Evolutionary conservation across 2,888 invertebrate genomes (phyloP), one percentile per base, ranked within the genome.

Genomic region (Atrina japonica): DNA sequence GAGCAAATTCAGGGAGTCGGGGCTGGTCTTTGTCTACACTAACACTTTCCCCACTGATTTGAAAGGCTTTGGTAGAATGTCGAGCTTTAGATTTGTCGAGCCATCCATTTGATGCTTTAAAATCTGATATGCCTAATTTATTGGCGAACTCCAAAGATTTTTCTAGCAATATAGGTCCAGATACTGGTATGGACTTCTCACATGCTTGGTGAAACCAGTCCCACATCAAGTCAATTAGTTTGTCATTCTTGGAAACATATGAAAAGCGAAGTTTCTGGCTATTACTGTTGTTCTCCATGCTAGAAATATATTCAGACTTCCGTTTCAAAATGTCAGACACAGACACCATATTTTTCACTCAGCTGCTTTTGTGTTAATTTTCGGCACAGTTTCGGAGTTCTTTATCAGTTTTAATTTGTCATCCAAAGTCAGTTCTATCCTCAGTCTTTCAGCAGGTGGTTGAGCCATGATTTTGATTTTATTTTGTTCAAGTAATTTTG

Each of bases 31-130:
- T 16, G 6, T 47, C 47, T 16, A 47, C 47, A 21, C 47, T 47
- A 21, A 16, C 47, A 16, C 47, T 47, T 47, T 47, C 47, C 3
- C 47, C 47, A 47, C 47, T 18, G 11, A 35, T 35, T 35, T 35
- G 5, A 35, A 35, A 35, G 11, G 35, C 35, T 35, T 47, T 23
- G 11, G 76, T 75, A 5, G 59, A 65, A 43, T 76, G 70, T n/a
- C 76, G 29, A 5, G 63, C 60, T 41, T 75, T 75, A 29, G 75
- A 79, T 11, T 50, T 25, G 30, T 71, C 63, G 21, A 69, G 41
- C 72, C 76, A 77, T 1, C 75, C 73, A 30, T 29, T 61, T 0
- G 66, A 69, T 1, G 23, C 35, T 35, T 70, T 70, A 52, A 80
- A 80, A 9, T 64, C 64, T 0, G 55, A 27, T 6, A 64, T 11